Base-by-base conservation (phyloP, 2,797 vertebrate genomes). In the Sebastes taczanowskii region DNA sequence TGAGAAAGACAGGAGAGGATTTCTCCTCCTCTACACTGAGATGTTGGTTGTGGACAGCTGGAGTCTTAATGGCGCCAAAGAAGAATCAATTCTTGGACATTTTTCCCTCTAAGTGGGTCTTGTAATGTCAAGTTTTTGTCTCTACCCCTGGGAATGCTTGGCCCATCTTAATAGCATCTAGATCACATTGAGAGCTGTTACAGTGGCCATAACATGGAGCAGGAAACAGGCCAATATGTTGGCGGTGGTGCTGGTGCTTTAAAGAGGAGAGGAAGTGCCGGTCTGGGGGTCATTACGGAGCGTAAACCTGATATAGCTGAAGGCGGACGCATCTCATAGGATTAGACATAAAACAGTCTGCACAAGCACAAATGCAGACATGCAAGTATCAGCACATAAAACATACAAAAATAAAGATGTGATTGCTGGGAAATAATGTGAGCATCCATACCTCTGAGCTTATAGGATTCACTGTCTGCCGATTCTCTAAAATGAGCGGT, bases 91-190 rank as follows among this genome's bases (percentile, higher is more conserved):
- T 67, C 63, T n/a, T 18, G 7, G 14, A 8, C 22, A 23, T 49
- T 76, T 83, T 73, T 35, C 20, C 61, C 38, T 62, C 42, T 30
- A 38, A 82, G 68, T 75, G 52, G 59, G 63, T 32, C 38, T 55
- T 79, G 72, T 62, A 80, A 74, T 78, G 49, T 86, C 62, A 88
- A n/a, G 70, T 82, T 81, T 81, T 79, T 79, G 59, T 67, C 62
- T 74, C 22, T 30, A 46, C 73, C 42, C 46, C 30, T 71, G 80
- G 74, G 74, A 83, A 76, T 71, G 78, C 71, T 83, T 69, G 93
- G 87, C 93, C 89, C 88, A 90, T 88, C 81, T 90, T 93, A 93
- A 94, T 90, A 91, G 87, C 92, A 93, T 94, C 93, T 77, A 86
- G 78, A 91, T 89, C 88, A 83, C 86, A 88, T 84, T 84, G 71